Base-by-base conservation (phyloP, 2,797 vertebrate species). In the Takifugu ocellatus region DNA sequence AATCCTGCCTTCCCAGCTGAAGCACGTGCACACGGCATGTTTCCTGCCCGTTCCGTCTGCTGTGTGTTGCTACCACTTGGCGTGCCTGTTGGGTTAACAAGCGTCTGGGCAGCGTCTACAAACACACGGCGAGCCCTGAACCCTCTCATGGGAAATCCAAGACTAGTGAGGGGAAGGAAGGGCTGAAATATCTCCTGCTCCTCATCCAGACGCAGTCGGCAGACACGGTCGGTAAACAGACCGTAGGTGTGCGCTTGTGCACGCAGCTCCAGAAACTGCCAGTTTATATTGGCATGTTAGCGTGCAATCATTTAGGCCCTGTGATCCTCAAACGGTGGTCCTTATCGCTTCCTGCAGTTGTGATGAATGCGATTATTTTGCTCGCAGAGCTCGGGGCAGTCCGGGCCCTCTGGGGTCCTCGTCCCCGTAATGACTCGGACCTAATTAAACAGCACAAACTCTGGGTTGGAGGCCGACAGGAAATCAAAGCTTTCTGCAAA, bases 261-360 rank as follows among this genome's bases (percentile, higher is more conserved):
- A 29, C 0, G 11, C 39, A 36, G 53, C 49, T 57, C 49, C 33
- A 44, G 54, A 62, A 69, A 75, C 48, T 1, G 7, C 17, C 25
- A 39, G 49, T 53, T 14, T 26, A 61, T 63, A 80, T 70, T 51
- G 60, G 54, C 29, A 43, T 8, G n/a, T 11, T 5, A 50, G 51
- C 10, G 12, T 33, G 6, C 6, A 66, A 81, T 74, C 70, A 81
- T 43, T 57, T 24, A 6, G 57, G 52, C 70, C 60, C 78, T 85
- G 45, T 79, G 78, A 86, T 84, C 78, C 72, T 78, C 57, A 79
- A 82, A 70, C 52, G 9, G 39, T n/a, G 54, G 52, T 68, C 63
- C 57, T 81, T 84, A 85, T 89, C 83, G 3, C 68, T 85, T 89
- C 86, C 85, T 85, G 84, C 15, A 1, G 78, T 21, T 78, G 72